Evolutionary conservation across 2,888 invertebrate species (phyloP), one percentile per base, ranked within the genome.

Genomic region (Tillus elongatus): DNA sequence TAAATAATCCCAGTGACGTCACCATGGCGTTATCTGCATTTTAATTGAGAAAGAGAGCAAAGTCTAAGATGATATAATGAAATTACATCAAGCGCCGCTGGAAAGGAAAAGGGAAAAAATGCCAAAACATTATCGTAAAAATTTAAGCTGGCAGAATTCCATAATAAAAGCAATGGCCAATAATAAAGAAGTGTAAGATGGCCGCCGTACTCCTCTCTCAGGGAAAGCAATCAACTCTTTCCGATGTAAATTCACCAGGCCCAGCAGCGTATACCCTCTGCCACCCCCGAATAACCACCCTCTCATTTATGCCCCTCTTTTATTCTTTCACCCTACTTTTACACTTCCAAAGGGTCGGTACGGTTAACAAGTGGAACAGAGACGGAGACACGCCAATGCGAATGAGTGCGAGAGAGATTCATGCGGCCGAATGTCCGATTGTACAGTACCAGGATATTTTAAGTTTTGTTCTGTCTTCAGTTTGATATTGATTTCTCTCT

Each of bases 261-360:
- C n/a, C n/a, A n/a, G n/a, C n/a, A n/a, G n/a, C n/a, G n/a, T n/a
- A n/a, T n/a, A 56, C n/a, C n/a, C n/a, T n/a, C n/a, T n/a, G n/a
- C n/a, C n/a, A n/a, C n/a, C 54, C 53, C 41, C 45, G 53, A 54
- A 54, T 56, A 56, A 55, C 54, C 56, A 51, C 54, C 52, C 57
- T 53, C 56, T 53, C 56, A 54, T 60, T 60, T 55, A 57, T 57
- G 56, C 60, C 61, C 60, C 62, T 61, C 60, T 61, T n/a, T n/a
- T 61, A 61, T 61, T 63, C 62, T 63, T 63, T 62, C 61, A 62
- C 61, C 63, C 63, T 63, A 63, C 63, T 63, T 63, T 63, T 62
- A 60, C 60, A 60, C 59, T 60, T 60, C 56, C 52, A 51, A 54
- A 58, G 54, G 56, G 56, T 54, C 48, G 41, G 35, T n/a, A 31